Base-by-base conservation (phyloP, 2,888 invertebrate species). In the Drosophila antonietae region DNA sequence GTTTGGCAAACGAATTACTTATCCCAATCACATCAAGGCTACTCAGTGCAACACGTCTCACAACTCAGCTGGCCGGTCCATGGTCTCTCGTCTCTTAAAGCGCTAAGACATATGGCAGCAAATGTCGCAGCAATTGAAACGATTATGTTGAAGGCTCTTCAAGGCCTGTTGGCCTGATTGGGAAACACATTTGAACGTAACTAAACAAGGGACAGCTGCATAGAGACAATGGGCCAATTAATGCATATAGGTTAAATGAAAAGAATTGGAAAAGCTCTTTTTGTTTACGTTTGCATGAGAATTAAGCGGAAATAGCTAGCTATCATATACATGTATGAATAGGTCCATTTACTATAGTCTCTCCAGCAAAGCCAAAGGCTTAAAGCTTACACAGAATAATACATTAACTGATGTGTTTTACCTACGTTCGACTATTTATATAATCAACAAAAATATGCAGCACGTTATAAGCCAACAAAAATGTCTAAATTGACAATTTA, bases 1-100 rank as follows among this genome's bases (percentile, higher is more conserved):
- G 63, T 47, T 37, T 31, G 44, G 28, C 3, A 37, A 62, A 69
- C 69, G 56, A 69, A 70, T 70, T 62, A 62, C 56, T 70, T 58
- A 70, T 44, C 69, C 20, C 56, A 57, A 52, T 62, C 69, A 58
- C 63, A 63, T n/a, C 44, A 51, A 62, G 23, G 46, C 53, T 55
- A 62, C 62, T 53, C 55, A 37, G 35, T 12, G 43, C 56, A 62
- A 37, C 58, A 46, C 14, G 37, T 39, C 20, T n/a, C n/a, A n/a
- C n/a, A n/a, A n/a, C 33, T 14, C 61, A 15, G 33, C 60, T 60
- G 60, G 33, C 60, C 49, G 60, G 4, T 28, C 28, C 3, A 28
- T 28, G 28, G 23, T 1, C 12, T n/a, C 28, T 31, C 20, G 20
- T 18, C 37, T 23, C 28, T 63, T 20, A 31, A 44, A 20, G 37